Evolutionary conservation across 2,888 invertebrate species (phyloP), one percentile per base, ranked within the genome.

Genomic region (Nemurella pictetii): DNA sequence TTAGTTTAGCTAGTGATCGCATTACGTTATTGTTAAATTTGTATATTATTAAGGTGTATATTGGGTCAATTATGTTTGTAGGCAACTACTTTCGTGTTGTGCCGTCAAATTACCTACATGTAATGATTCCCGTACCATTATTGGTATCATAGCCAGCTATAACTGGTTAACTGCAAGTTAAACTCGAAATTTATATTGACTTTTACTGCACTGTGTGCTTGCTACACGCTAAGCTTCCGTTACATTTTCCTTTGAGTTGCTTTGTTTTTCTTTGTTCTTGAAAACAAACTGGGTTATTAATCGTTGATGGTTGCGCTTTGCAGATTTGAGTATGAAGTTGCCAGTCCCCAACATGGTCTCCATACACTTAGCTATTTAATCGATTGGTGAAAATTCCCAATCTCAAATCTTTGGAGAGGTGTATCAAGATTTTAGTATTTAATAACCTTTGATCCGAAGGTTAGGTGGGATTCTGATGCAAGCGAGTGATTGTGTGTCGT

Each of bases 321-420:
- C 85, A 86, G 86, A 85, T 83, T 83, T 86, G 80, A 80, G 77
- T 77, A 85, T 28, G 72, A 83, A 82, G 84, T 80, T 74, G 83
- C 84, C 55, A 84, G 85, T 85, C 75, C 84, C 73, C 83, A 86
- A 30, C 85, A 78, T 83, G 80, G 84, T 84, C 85, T 84, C 77
- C 77, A 20, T 82, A 72, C 72, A 36, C 82, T 36, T 78, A n/a
- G 78, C 30, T 78, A 78, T 78, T 55, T 75, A 75, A 27, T 75
- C 4, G n/a, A 78, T 78, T 28, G 29, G 78, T 28, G 30, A 78
- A 78, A 28, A 82, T 72, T 72, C 2, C 7, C 20, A 28, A 72
- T 84, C 85, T 84, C 84, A 85, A 85, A 84, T 84, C 85, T 85
- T 84, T 84, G 84, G 80, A 81, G 30, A 7, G 25, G 82, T 85